Evolutionary conservation across 2,888 invertebrate species (phyloP), one percentile per base, ranked within the genome.

Genomic region (Lathronympha strigana): DNA sequence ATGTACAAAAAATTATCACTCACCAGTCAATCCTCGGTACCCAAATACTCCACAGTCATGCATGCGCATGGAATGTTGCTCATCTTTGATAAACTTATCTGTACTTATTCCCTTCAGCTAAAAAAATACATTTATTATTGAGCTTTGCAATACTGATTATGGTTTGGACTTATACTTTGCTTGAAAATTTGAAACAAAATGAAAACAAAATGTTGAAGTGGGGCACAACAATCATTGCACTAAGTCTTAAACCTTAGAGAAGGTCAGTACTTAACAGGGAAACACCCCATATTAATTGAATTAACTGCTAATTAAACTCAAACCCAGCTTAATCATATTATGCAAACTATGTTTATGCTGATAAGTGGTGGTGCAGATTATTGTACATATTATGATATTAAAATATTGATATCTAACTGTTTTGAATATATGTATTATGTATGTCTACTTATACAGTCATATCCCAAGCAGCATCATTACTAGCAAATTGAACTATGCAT

Each of bases 11-110:
- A 45, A 43, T 8, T 13, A 47, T 19, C 33, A 11, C 84, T 77
- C 81, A 95, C 95, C 95, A 71, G 95, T 95, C n/a, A 96, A 86
- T 28, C 96, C 96, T 73, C 96, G 93, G 78, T 96, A 96, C 49
- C 96, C 96, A 74, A 95, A 93, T 23, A 95, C 94, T 38, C 95
- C 95, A 54, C 95, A 95, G 79, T 96, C 96, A 75, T 95, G 94
- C 82, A 95, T 93, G 45, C 95, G 93, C 82, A 93, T 94, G 57
- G 95, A 94, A 81, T 95, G 93, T 71, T 96, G 95, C 72, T 96
- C 95, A 67, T 95, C 94, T 76, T 94, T 94, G 45, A 96, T 93
- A 76, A 97, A 96, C 69, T 95, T 93, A 67, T 95, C 94, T 17
- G 96, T 94, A 69, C 95, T 95, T 70, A 96, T 95, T 66, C 97